Evolutionary conservation across 2,888 invertebrate species (phyloP), one percentile per base, ranked within the genome.

Genomic region (Dasysyrphus albostriatus): DNA sequence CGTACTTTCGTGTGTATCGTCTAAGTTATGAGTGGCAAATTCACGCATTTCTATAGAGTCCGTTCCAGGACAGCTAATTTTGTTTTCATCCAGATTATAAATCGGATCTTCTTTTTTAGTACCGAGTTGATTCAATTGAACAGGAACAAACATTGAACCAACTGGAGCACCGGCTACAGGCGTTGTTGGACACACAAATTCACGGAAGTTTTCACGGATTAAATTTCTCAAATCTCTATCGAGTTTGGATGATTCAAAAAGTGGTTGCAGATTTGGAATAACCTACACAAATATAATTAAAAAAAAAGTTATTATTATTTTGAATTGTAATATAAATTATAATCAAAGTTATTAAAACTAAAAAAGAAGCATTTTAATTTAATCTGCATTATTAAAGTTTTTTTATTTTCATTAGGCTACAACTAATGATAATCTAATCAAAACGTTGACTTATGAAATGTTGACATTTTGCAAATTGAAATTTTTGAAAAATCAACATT

Each of bases 141-240:
- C 77, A 19, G 90, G 51, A 56, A 90, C 88, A 89, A 90, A 91
- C 24, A 90, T 88, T 1, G 90, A 76, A 59, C 89, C 89, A 8
- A 89, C 89, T n/a, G 89, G 79, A 75, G 88, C 85, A 14, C 90
- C 88, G 47, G 87, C 80, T 63, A 89, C 49, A 14, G 83, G 42
- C 19, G 90, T 89, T 5, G 90, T 89, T 59, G 47, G 87, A 44
- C 83, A 75, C 3, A 92, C 91, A 92, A 98, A 98, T 93, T 98
- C 98, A 90, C 96, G 96, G 91, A 99, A 99, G 51, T 97, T 97
- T 90, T 98, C 98, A 88, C 97, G 95, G 51, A 99, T 96, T 93
- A 98, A 96, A 84, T 95, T 94, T 84, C 94, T 93, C 76, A 96
- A 91, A 88, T 96, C 95, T 88, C 94, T 93, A 91, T 96, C 96